phyloP scores from a whole-genome alignment of 2,888 invertebrate species.

The Cerastis leucographa region DNA sequence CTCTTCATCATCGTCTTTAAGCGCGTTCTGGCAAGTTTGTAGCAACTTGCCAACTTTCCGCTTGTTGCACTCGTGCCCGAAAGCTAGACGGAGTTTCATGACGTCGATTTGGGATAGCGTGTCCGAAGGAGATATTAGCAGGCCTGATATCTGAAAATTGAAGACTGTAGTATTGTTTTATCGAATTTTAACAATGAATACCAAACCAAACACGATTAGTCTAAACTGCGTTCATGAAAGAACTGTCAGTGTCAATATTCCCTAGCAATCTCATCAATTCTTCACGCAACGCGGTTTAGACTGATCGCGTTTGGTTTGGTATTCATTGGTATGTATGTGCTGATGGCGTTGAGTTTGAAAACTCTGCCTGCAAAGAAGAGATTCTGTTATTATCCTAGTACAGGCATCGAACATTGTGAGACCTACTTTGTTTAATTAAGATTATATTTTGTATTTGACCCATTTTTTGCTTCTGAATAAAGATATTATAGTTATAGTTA shows the following conservation, averaged over 20 bases:
- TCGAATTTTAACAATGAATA: neutral
- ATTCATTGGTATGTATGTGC: too few relatives aligned
- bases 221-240: neutral
- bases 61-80: conserved; percentile 81
- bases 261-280: too few relatives aligned
- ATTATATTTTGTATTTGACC: too few relatives aligned
- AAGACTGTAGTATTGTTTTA: neutral
- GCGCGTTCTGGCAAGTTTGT: conserved; percentile 74
- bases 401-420: too few relatives aligned
- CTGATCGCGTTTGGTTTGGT: too few relatives aligned
- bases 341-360: neutral
- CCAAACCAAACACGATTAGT: neutral
- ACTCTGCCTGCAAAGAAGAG: neutral
- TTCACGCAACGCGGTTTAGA: neutral
- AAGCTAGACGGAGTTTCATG: conserved; percentile 78
- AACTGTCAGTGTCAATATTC: neutral
- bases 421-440: too few relatives aligned
- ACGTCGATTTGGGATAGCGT: conserved; percentile 80
- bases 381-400: neutral
- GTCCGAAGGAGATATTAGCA: conserved; percentile 74
- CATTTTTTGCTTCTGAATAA: too few relatives aligned
- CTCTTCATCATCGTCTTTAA: conserved; percentile 24
- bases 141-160: conserved; percentile 74
- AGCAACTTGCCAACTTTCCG: conserved; percentile 76
- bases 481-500: too few relatives aligned